Percentiles rank a stretch among this genome's conserved stretches.
Evolutionary conservation across 2,113 vertebrate species (phyloP).

Genomic region (Puma concolor): DNA sequence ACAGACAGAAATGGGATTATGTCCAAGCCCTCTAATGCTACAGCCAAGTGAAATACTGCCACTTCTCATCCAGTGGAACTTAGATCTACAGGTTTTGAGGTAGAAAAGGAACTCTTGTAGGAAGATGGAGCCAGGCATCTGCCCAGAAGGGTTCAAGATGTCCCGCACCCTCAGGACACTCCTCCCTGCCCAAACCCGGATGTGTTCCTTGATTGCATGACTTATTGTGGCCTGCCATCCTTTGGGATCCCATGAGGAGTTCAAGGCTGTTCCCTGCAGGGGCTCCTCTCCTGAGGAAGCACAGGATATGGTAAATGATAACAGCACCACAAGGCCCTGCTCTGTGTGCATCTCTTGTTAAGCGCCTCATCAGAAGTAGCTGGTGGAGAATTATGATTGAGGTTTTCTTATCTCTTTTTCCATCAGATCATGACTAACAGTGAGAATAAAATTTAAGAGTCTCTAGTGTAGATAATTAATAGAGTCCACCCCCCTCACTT

Average conservation of each 20-base stretch:
- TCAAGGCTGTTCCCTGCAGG: background rate
- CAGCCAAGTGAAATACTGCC: background rate
- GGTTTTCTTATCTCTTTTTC: slow-evolving; percentile 2
- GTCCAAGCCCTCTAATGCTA: background rate
- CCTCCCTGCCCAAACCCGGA: background rate
- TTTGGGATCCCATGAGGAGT: background rate
- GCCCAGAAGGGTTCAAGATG: background rate
- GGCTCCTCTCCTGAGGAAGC: background rate
- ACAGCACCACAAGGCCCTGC: background rate
- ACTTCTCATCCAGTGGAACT: background rate
- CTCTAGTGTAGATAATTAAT: background rate
- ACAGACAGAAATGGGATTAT: background rate
- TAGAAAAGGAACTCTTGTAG: background rate
- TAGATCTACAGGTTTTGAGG: background rate
- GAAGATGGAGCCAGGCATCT: background rate
- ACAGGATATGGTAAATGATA: background rate
- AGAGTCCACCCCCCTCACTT: background rate
- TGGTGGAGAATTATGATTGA: background rate
- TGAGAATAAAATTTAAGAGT: background rate
- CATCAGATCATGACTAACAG: background rate
- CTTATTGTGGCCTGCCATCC: background rate
- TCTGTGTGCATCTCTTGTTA: background rate
- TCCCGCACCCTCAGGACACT: background rate
- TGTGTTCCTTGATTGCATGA: background rate
- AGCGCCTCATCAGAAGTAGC: background rate